A percentile compares a stretch with the other conserved stretches of the same genome.
These are phyloP conservation scores for Rhimphoctona megacephalus DNA, from an alignment of 2,888 invertebrate species.

Conservation along the genomic window DNA sequence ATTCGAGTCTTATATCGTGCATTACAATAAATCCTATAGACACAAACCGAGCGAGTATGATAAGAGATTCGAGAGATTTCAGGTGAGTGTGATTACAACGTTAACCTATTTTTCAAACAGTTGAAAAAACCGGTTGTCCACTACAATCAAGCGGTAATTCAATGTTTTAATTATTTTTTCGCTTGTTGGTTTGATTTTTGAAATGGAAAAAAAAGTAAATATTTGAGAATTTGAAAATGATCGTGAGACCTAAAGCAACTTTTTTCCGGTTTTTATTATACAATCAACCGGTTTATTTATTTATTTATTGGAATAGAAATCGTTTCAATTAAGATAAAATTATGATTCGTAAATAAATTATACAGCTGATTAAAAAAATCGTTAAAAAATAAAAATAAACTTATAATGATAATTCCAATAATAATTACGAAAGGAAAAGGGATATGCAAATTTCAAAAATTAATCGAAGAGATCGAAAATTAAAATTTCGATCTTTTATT, in stretches of 20 bases:
- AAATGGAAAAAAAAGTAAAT: not conserved
- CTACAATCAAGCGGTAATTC: not conserved
- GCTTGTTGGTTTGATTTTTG: not conserved
- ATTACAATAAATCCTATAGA: constrained; percentile 86
- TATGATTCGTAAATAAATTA: not conserved
- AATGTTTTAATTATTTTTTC: not conserved
- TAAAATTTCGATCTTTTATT: not conserved
- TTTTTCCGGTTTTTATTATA: not conserved
- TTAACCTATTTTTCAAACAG: not conserved
- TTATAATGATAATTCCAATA: not conserved
- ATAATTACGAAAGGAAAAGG: not conserved
- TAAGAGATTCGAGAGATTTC: constrained; percentile 84
- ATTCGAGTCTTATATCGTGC: constrained; percentile 85
- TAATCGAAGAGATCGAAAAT: not conserved
- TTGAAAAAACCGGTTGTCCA: not conserved
- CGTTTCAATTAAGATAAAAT: not conserved
- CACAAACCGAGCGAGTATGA: constrained; percentile 83
- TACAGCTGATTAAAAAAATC: not conserved
- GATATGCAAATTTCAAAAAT: not conserved
- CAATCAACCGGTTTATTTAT: not conserved
- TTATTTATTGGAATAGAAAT: not conserved
- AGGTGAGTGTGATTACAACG: constrained; percentile 79
- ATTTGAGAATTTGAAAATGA: not conserved
- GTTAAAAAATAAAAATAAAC: not conserved
- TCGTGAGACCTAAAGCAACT: not conserved